Base-by-base conservation (phyloP, 2,113 vertebrate species). In the Solea senegalensis region DNA sequence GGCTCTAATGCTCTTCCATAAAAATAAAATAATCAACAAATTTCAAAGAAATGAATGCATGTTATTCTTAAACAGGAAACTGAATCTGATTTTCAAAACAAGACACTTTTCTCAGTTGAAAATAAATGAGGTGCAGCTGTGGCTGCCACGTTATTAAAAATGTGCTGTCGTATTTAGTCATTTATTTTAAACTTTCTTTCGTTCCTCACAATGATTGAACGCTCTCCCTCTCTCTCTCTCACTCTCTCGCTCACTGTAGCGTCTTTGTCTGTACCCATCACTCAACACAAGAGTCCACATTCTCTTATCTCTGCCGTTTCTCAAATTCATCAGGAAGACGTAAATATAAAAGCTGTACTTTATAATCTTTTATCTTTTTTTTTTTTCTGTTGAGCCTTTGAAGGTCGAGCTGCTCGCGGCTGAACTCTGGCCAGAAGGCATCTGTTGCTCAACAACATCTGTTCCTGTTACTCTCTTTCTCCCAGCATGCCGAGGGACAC, bases 381-480 rank as follows among this genome's bases (percentile, higher is more conserved):
- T 40, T 15, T 5, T n/a, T n/a, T 0, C 26, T 34, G 34, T 14
- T 1, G 84, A 88, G 43, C 91, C 94, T 95, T 91, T 93, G 93
- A 95, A 90, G 86, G 89, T 90, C 91, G 89, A 84, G 92, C 94
- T 90, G 93, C 91, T 94, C 86, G 92, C 76, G 92, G 91, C 94
- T 91, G 94, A 92, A 93, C 92, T 88, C 89, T 90, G 93, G 95
- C 95, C 95, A 95, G 95, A 93, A 96, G 91, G 95, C 96, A 95
- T 95, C 96, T 97, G 96, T 95, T 95, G 93, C 95, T 93, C 92
- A 81, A 92, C 95, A 96, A 96, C 97, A 97, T 98, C 97, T 98
- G 97, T 95, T 94, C 90, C 95, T 91, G 92, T 93, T 94, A 91
- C 94, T 94, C 95, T 93, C 92, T 92, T 92, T 91, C 94, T 93